Base-by-base conservation (phyloP, 2,113 vertebrate species). In the Hepsetus odoe region DNA sequence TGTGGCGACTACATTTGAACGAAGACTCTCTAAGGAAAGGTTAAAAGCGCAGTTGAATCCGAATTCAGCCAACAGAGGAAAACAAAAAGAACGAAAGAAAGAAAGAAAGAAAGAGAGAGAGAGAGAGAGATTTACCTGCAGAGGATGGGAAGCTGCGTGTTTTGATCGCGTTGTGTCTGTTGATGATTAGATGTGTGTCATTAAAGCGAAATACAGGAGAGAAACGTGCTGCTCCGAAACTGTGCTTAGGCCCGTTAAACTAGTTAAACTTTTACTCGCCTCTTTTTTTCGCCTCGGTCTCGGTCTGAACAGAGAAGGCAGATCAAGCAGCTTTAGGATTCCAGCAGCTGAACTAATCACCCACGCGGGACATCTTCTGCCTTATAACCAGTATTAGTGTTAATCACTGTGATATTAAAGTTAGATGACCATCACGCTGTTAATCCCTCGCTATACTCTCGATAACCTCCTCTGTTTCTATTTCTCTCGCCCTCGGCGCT, bases 371-470 rank as follows among this genome's bases (percentile, higher is more conserved):
- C 9, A 4, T 16, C 24, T 58, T 24, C 22, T 4, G n/a, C 35
- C 9, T 26, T 30, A 30, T 26, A 44, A 55, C 9, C 24, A 75
- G 61, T 42, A 11, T n/a, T 42, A 85, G 87, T 87, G 32, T 26
- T 80, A 79, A 81, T 90, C 85, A 84, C 82, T 84, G 83, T 83
- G n/a, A 53, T n/a, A 42, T 83, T 83, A 38, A 30, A 82, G 61
- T 58, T 38, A 89, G 89, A 92, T 91, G 87, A 56, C 69, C 81
- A 89, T 92, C 89, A 74, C 72, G 1, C 80, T 70, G 72, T 85
- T 86, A 92, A 93, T 91, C 89, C 90, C 89, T 80, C 86, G 90
- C 88, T 94, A 91, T 93, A 93, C 92, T 94, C 85, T 84, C 74
- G 20, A 76, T 92, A 85, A 93, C 92, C 92, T 82, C 85, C 92